Conservation (phyloP, 2,888 invertebrate species). For the Rhopalosiphum nymphaeae region DNA sequence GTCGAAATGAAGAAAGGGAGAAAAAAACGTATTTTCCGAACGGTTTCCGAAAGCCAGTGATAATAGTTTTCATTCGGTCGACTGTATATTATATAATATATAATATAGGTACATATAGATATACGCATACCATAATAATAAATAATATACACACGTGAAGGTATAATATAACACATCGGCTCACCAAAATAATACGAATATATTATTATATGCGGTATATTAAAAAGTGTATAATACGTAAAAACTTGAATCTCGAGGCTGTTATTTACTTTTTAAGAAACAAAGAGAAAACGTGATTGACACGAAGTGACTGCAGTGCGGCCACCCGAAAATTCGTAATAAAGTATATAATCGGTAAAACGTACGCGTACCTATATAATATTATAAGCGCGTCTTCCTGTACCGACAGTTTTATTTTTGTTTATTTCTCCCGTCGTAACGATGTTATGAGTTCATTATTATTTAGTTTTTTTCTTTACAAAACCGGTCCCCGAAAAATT, state of each 20-base stretch:
- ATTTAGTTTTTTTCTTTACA: constrained; percentile 32
- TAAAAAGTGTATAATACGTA: constrained; percentile 1
- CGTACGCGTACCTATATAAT: not conserved
- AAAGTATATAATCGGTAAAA: constrained; percentile 11
- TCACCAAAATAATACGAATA: not conserved
- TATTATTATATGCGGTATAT: not conserved
- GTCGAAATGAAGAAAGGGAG: not conserved
- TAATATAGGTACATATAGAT: not conserved
- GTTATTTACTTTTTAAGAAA: not conserved
- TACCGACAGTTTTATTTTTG: not conserved
- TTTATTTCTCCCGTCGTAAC: not conserved
- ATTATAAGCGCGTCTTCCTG: not conserved
- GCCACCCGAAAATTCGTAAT: constrained; percentile 24
- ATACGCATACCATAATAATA: not conserved
- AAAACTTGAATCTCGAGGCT: constrained; percentile 4
- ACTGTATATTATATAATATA: not conserved
- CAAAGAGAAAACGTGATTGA: constrained; percentile 48
- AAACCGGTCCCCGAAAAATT: constrained; percentile 54
- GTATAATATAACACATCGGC: not conserved
- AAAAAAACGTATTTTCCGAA: constrained; percentile 36
- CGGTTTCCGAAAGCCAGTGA: constrained; percentile 35
- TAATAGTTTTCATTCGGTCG: constrained; percentile 46
- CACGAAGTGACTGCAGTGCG: not conserved
- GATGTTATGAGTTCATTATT: not conserved
- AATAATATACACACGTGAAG: not conserved